Conservation (phyloP, 1,140 invertebrate species). For the Caenorhabditis tropicalis region DNA sequence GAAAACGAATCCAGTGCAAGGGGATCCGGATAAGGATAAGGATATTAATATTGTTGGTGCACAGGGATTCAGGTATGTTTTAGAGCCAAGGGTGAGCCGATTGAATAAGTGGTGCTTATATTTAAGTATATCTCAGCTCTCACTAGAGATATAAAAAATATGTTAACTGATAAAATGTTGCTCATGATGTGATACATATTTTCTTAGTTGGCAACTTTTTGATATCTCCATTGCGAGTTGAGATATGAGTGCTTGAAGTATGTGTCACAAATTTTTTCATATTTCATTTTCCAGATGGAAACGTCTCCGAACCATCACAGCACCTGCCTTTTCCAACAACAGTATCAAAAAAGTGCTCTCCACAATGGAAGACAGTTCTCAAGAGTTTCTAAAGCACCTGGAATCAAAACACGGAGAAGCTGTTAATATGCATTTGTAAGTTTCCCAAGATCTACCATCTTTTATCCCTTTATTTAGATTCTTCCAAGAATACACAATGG, state of each 20-base stretch:
- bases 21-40: constrained; percentile 51
- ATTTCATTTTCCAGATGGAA: neutral
- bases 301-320: neutral
- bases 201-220: no score
- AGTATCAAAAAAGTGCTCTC: neutral
- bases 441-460: no score
- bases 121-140: no score
- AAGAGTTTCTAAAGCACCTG: neutral
- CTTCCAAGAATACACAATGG: constrained; percentile 54
- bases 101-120: no score
- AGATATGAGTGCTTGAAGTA: no score
- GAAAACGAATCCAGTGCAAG: constrained; percentile 61
- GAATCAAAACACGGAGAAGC: neutral
- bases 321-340: neutral
- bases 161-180: no score
- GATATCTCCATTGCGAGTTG: no score
- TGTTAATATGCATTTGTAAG: constrained; percentile 16
- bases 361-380: neutral
- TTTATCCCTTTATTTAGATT: neutral
- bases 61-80: neutral
- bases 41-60: neutral
- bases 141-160: no score
- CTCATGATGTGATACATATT: no score
- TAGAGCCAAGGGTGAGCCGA: no score
- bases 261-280: no score